These are phyloP conservation scores for Caenorhabditis parvicauda DNA, from an alignment of 2,888 invertebrate genomes.

Conservation along the genomic window DNA sequence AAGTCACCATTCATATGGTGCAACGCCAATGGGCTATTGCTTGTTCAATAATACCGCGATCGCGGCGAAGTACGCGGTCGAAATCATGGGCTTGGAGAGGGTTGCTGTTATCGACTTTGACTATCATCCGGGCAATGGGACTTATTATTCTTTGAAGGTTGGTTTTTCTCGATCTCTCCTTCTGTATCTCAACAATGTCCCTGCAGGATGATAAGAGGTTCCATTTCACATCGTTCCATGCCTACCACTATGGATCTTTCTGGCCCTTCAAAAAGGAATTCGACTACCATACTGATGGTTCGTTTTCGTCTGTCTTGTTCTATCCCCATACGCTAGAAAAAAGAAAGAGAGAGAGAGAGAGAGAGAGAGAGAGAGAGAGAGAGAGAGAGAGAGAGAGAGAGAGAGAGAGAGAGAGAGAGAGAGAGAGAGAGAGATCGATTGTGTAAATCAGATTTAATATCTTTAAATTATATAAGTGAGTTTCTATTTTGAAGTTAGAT, in stretches of 20 bases:
- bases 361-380: too few relatives aligned
- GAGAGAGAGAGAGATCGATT: too few relatives aligned
- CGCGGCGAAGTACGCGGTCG: constrained; percentile 76
- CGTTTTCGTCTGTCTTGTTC: too few relatives aligned
- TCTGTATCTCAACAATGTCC: background rate
- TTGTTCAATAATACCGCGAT: constrained; percentile 97
- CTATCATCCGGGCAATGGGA: constrained; percentile 33
- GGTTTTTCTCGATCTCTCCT: background rate
- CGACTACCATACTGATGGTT: constrained; percentile 29
- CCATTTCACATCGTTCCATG: constrained; percentile 40
- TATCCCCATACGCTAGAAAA: too few relatives aligned
- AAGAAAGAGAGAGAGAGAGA: too few relatives aligned
- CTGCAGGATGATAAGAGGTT: constrained; percentile 25
- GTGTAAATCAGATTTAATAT: too few relatives aligned
- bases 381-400: too few relatives aligned
- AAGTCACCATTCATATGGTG: constrained; percentile 78
- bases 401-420: too few relatives aligned
- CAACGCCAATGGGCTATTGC: constrained; percentile 77
- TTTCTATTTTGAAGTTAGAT: background rate
- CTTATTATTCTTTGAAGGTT: constrained; percentile 15
- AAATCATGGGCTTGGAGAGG: constrained; percentile 34
- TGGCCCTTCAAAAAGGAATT: constrained; percentile 42
- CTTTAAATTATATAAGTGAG: background rate
- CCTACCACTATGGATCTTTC: constrained; percentile 42
- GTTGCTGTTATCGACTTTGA: constrained; percentile 34